These are phyloP conservation scores for Rhyacichthys aspro DNA, from an alignment of 2,797 vertebrate species.

Conservation along the genomic window DNA sequence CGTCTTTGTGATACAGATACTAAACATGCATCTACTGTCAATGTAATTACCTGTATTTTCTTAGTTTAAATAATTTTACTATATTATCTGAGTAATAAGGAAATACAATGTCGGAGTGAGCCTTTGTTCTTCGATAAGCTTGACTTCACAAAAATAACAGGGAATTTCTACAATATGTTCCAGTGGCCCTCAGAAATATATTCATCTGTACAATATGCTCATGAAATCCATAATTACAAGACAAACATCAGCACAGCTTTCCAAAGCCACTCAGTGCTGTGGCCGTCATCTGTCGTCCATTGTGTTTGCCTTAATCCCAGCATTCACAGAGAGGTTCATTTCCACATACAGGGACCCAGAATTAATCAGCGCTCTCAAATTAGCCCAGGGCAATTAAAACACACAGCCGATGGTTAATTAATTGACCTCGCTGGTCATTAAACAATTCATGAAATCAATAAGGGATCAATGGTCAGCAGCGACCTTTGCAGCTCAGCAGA, in stretches of 20 bases:
- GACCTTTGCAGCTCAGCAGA: constrained; percentile 71
- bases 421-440: constrained; percentile 75
- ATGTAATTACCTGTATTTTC: no score
- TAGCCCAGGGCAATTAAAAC: constrained; percentile 76
- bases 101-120: constrained; percentile 5
- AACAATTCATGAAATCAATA: constrained; percentile 73
- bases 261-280: constrained; percentile 72
- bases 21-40: no score
- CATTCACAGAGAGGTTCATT: constrained; percentile 57
- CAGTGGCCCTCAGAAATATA: constrained; percentile 42
- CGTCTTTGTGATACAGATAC: no score
- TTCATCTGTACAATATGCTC: constrained; percentile 61
- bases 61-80: no score
- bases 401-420: constrained; percentile 72
- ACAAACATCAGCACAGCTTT: constrained; percentile 67
- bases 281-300: constrained; percentile 74
- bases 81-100: constrained; percentile 9
- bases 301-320: constrained; percentile 71
- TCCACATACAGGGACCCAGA: constrained; percentile 54
- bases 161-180: constrained; percentile 46
- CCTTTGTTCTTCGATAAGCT: constrained; percentile 26
- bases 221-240: constrained; percentile 62
- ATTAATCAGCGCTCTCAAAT: constrained; percentile 71
- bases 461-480: constrained; percentile 72
- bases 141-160: constrained; percentile 62